Percentiles rank a stretch among this genome's conserved stretches.
phyloP scores from a whole-genome alignment of 2,888 invertebrate species.

The Leucophora obtusa region DNA sequence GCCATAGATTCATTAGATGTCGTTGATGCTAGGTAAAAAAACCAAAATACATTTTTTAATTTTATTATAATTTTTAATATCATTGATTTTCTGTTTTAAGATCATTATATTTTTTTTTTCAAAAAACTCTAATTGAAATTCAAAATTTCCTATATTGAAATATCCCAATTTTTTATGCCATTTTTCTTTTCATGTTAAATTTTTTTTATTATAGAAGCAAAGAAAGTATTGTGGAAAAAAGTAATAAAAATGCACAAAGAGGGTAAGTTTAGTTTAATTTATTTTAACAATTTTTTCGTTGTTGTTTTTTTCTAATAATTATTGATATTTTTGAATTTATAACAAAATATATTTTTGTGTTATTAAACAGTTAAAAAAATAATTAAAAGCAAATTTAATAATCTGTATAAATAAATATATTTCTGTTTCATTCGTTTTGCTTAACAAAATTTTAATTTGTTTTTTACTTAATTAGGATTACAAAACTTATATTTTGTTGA shows the following conservation, averaged over 20 bases:
- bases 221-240: conserved; percentile 56
- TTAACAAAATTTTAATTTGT: background rate
- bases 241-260: conserved; percentile 45
- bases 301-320: conserved; percentile 24
- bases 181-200: conserved; percentile 56
- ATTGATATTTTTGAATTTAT: background rate
- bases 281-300: conserved; percentile 14
- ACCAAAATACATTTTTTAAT: conserved; percentile 36
- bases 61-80: conserved; percentile 17
- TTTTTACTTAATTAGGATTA: background rate
- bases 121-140: conserved; percentile 24
- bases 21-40: conserved; percentile 76
- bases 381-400: background rate
- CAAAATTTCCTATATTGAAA: conserved; percentile 28
- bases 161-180: conserved; percentile 56
- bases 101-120: conserved; percentile 21
- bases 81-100: conserved; percentile 5
- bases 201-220: conserved; percentile 61
- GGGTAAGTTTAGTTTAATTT: conserved; percentile 53
- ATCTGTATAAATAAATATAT: background rate
- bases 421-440: conserved; percentile 3
- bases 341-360: background rate
- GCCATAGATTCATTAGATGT: conserved; percentile 76
- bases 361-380: background rate
- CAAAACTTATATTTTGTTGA: background rate